Evolutionary conservation across 2,888 invertebrate genomes (phyloP).

Genomic region (Scaptodrosophila latifasciaeformis): DNA sequence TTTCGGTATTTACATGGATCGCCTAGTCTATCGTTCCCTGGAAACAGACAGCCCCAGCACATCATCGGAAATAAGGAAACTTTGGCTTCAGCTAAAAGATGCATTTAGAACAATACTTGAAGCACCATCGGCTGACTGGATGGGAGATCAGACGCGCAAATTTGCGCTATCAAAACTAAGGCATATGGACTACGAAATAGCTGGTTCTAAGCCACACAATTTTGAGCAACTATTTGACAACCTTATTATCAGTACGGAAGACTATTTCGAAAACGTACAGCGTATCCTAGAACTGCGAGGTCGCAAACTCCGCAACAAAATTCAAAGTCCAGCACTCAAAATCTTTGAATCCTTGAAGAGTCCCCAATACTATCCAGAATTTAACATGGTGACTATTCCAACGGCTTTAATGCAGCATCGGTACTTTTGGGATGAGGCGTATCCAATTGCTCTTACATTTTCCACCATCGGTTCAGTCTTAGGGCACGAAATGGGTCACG

Average conservation of each 20-base stretch:
- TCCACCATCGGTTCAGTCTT: slow-evolving; percentile 66
- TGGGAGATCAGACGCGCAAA: slow-evolving; percentile 44
- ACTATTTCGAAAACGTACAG: slow-evolving; percentile 62
- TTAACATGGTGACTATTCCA: slow-evolving; percentile 62
- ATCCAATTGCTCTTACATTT: slow-evolving; percentile 65
- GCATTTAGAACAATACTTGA: slow-evolving; percentile 50
- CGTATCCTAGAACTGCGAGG: slow-evolving; percentile 51
- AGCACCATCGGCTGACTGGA: slow-evolving; percentile 39
- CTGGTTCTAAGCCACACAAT: slow-evolving; percentile 41
- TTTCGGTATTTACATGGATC: slow-evolving; percentile 65
- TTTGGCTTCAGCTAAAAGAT: slow-evolving; percentile 62
- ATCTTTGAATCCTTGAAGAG: no score
- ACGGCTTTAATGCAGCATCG: slow-evolving; percentile 65
- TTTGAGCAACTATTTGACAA: slow-evolving; percentile 50
- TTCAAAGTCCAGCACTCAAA: slow-evolving; percentile 49
- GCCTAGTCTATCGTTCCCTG: slow-evolving; percentile 54
- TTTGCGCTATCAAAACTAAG: slow-evolving; percentile 58
- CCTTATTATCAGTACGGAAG: slow-evolving; percentile 48
- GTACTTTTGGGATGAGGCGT: slow-evolving; percentile 64
- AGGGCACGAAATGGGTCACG: slow-evolving; percentile 70
- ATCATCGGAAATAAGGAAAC: slow-evolving; percentile 37
- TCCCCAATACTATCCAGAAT: slow-evolving; percentile 51
- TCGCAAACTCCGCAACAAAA: slow-evolving; percentile 36
- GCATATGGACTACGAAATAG: slow-evolving; percentile 57
- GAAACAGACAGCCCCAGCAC: slow-evolving; percentile 39